These are phyloP conservation scores for Dorcus parallelipipedus DNA, from an alignment of 2,888 invertebrate genomes.

Conservation along the genomic window DNA sequence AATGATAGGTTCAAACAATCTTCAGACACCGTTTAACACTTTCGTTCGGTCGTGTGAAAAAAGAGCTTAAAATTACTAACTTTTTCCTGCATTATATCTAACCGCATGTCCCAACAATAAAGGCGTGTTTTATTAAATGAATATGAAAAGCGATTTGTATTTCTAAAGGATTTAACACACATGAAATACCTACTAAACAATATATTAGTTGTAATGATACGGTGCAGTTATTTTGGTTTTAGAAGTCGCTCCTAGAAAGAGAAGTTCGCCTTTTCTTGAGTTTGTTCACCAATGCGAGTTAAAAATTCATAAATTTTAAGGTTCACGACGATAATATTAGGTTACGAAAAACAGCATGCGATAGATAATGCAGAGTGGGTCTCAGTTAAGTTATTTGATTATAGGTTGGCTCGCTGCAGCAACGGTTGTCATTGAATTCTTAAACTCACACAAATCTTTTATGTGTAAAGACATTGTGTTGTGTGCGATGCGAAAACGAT, in stretches of 20 bases:
- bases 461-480: constrained; percentile 12
- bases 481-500: constrained; percentile 8
- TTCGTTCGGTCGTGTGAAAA: constrained; percentile 10
- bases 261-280: constrained; percentile 18
- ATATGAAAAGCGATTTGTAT: not conserved
- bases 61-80: not conserved
- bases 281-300: constrained; percentile 13
- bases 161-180: not conserved
- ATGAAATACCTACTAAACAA: not conserved
- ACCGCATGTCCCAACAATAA: constrained; percentile 12
- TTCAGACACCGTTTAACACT: too few relatives aligned
- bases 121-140: too few relatives aligned
- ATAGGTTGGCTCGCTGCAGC: constrained; percentile 16
- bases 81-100: not conserved
- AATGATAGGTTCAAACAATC: constrained; percentile 24
- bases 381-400: constrained; percentile 21
- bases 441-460: constrained; percentile 13
- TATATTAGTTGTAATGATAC: constrained; percentile 2
- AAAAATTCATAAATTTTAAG: constrained; percentile 21
- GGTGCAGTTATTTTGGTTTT: constrained; percentile 12
- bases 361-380: constrained; percentile 18
- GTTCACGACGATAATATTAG: constrained; percentile 19
- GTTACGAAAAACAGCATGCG: constrained; percentile 24
- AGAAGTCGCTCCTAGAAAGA: constrained; percentile 8
- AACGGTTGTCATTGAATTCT: constrained; percentile 17